phyloP scores from a whole-genome alignment of 2,113 vertebrate species.

The Pelecanoides urinatrix region DNA sequence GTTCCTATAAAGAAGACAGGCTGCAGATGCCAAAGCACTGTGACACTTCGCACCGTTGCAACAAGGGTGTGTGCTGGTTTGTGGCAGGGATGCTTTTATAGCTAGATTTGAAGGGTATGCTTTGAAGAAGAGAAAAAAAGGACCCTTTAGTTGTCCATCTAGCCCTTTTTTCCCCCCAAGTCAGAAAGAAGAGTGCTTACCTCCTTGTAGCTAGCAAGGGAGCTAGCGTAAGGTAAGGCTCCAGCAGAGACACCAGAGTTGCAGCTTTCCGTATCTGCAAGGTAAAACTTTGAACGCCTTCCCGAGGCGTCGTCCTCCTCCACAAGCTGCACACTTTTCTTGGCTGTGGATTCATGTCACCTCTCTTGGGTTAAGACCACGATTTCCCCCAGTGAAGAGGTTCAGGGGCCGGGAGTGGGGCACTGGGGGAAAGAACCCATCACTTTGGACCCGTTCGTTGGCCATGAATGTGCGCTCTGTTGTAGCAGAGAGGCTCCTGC shows the following conservation, averaged over 20 bases:
- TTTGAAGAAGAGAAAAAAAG: neutral
- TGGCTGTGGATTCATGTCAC: fast-evolving
- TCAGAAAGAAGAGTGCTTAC: neutral
- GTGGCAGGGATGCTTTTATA: neutral
- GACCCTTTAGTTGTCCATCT: neutral
- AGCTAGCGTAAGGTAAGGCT: neutral
- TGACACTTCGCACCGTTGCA: neutral
- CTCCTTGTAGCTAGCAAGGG: neutral
- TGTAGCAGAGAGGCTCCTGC: neutral
- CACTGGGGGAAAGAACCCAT: neutral
- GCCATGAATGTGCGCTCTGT: conserved; percentile 22
- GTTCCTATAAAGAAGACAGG: neutral
- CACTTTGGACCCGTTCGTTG: neutral
- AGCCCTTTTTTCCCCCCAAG: neutral
- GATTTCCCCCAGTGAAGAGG: neutral
- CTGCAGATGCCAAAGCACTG: fast-evolving
- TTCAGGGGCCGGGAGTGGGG: fast-evolving
- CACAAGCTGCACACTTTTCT: neutral
- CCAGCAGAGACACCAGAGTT: neutral
- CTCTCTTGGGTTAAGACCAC: neutral
- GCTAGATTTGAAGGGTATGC: neutral
- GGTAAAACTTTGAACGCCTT: neutral
- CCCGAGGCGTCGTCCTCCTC: neutral
- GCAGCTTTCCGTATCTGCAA: neutral
- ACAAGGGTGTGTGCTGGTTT: neutral